phyloP scores from a whole-genome alignment of 2,797 vertebrate genomes.

The Fringilla coelebs region DNA sequence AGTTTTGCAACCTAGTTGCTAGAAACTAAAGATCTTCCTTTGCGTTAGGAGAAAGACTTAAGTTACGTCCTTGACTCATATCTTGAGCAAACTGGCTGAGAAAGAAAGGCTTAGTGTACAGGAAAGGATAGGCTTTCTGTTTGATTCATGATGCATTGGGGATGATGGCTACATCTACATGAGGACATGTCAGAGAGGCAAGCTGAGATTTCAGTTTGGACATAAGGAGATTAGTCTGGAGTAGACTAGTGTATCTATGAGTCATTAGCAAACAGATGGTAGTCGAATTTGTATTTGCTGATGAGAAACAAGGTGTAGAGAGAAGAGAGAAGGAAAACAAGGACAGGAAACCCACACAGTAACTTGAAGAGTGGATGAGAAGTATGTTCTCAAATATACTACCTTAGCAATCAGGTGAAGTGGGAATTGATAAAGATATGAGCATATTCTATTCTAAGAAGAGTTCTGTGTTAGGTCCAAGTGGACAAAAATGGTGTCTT shows the following conservation, averaged over 20 bases:
- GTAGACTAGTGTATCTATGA: constrained; percentile 38
- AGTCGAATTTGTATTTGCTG: constrained; percentile 43
- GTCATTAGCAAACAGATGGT: constrained; percentile 63
- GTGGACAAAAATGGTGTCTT: neutral
- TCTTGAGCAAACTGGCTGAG: neutral
- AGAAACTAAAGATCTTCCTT: neutral
- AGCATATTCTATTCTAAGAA: neutral
- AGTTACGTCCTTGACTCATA: neutral
- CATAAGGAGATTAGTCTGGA: constrained; percentile 47
- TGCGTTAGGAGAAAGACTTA: neutral
- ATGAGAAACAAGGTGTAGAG: constrained; percentile 45
- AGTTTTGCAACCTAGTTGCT: neutral
- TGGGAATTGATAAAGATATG: neutral
- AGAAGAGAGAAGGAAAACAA: constrained; percentile 27
- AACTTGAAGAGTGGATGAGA: neutral
- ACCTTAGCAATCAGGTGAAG: neutral
- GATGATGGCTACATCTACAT: neutral
- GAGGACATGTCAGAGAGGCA: neutral
- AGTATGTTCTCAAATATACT: neutral
- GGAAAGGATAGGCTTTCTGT: neutral
- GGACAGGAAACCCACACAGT: constrained; percentile 40
- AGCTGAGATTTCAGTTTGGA: constrained; percentile 26
- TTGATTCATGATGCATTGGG: neutral
- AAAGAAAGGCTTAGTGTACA: neutral
- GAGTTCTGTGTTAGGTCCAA: neutral